Conservation (phyloP, 2,797 vertebrate genomes). For the Antrozous pallidus region DNA sequence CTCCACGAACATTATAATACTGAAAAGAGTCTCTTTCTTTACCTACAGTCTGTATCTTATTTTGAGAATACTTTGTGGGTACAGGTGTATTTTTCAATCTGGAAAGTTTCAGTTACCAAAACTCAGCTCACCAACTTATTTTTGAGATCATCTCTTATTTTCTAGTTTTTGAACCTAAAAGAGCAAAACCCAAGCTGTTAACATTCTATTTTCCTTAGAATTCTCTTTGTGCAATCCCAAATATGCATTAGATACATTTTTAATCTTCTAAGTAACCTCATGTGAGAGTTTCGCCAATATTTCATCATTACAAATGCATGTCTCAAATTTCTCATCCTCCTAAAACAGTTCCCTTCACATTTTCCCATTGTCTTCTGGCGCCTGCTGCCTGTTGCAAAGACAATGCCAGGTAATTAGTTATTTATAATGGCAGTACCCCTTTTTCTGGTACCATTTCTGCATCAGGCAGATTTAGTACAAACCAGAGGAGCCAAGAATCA, state of each 20-base stretch:
- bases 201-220: background rate
- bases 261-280: background rate
- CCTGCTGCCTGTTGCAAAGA: background rate
- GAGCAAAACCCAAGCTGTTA: background rate
- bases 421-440: background rate
- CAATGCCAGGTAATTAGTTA: background rate
- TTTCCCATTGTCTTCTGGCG: background rate
- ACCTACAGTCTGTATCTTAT: background rate
- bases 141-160: background rate
- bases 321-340: background rate
- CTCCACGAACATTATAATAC: background rate
- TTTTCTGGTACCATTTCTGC: background rate
- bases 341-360: background rate
- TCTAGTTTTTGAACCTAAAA: slow-evolving; percentile 3
- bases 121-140: background rate
- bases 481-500: background rate
- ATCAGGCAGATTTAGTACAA: background rate
- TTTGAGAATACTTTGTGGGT: background rate
- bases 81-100: background rate
- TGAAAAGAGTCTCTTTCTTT: background rate
- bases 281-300: slow-evolving; percentile 12
- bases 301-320: background rate
- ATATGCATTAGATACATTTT: slow-evolving; percentile 46
- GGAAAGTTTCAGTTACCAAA: background rate
- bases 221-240: background rate